Evolutionary conservation across 2,888 invertebrate genomes (phyloP).

Genomic region (Drosophila heteroneura): DNA sequence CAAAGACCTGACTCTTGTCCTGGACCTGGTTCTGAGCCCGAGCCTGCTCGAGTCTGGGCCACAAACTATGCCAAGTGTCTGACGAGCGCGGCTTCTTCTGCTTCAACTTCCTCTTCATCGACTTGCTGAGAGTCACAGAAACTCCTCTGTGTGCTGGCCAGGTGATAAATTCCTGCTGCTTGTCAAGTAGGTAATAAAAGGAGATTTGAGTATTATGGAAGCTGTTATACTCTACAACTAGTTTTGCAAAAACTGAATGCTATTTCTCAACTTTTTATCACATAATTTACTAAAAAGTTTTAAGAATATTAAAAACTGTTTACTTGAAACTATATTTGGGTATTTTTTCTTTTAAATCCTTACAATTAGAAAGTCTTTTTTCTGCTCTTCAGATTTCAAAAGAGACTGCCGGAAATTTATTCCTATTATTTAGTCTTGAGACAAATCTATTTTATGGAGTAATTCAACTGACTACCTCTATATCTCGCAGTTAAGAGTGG

Average conservation of each 20-base stretch:
- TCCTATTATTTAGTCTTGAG: too few relatives aligned
- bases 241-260: neutral
- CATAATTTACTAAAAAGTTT: neutral
- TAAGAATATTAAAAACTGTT: neutral
- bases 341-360: neutral
- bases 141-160: conserved; percentile 54
- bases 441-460: neutral
- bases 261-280: conserved; percentile 5
- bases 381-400: neutral
- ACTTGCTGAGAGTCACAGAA: conserved; percentile 29
- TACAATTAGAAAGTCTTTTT: neutral
- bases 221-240: conserved; percentile 42
- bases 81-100: conserved; percentile 43
- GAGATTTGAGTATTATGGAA: conserved; percentile 54
- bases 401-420: too few relatives aligned
- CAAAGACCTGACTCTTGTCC: conserved; percentile 16
- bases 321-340: neutral
- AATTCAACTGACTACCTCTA: neutral
- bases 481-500: neutral
- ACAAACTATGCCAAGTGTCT: conserved; percentile 81
- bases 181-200: conserved; percentile 63
- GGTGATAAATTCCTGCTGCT: conserved; percentile 75
- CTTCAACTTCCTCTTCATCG: conserved; percentile 15
- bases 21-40: conserved; percentile 7
- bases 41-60: conserved; percentile 31